Conservation (phyloP, 2,888 invertebrate genomes). For the Linnaemya vulpina region DNA sequence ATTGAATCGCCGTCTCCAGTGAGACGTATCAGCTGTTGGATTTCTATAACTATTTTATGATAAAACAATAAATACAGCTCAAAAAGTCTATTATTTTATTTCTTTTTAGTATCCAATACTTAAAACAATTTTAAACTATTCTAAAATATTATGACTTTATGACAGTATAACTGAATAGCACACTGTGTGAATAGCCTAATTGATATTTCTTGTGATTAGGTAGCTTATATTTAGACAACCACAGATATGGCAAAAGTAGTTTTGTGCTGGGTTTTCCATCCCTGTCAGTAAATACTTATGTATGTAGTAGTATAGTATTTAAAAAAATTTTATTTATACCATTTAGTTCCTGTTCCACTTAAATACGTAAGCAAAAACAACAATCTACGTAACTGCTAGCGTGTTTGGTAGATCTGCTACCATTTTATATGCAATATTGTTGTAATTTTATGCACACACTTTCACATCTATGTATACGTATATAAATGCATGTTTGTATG, state of each 20-base stretch:
- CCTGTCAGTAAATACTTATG: neutral
- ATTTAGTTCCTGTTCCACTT: constrained; percentile 73
- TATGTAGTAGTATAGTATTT: constrained; percentile 32
- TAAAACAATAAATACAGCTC: no score
- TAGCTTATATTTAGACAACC: no score
- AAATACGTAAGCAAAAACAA: constrained; percentile 62
- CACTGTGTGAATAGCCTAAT: no score
- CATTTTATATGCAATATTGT: constrained; percentile 38
- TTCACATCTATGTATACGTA: neutral
- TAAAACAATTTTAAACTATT: no score
- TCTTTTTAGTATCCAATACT: no score
- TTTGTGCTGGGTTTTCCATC: neutral
- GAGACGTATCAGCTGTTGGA: no score
- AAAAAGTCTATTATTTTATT: no score
- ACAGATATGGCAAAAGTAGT: neutral
- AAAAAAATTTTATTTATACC: constrained; percentile 52
- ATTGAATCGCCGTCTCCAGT: no score
- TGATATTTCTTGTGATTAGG: no score
- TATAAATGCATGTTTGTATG: neutral
- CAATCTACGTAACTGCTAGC: constrained; percentile 52
- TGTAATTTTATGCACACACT: constrained; percentile 1
- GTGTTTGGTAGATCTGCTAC: constrained; percentile 52
- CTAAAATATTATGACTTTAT: no score
- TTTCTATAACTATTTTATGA: no score
- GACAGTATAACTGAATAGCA: no score